These are phyloP conservation scores for Beaufortia kweichowensis DNA, from an alignment of 2,113 vertebrate genomes.

Conservation along the genomic window DNA sequence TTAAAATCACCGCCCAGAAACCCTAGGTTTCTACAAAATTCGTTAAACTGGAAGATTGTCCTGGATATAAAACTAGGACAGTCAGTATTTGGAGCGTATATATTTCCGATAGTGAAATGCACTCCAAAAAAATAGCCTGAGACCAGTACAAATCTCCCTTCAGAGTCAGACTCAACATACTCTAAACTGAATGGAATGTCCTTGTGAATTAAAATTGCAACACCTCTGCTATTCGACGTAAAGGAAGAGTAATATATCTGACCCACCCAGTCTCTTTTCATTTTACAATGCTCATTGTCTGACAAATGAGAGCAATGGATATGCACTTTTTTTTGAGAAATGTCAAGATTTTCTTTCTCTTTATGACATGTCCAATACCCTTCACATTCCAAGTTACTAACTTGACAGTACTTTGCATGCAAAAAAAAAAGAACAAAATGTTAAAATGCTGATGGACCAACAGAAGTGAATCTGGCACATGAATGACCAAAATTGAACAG, in stretches of 20 bases:
- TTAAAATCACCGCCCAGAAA: not conserved
- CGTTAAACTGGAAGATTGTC: not conserved
- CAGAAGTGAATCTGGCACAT: not conserved
- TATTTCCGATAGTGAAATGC: not conserved
- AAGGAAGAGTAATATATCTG: not conserved
- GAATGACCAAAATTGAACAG: not conserved
- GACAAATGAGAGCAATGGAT: slow-evolving; percentile 3
- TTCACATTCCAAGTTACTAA: slow-evolving; percentile 15
- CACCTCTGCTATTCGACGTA: not conserved
- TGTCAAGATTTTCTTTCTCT: slow-evolving; percentile 22
- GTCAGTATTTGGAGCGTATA: not conserved
- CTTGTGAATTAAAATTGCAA: not conserved
- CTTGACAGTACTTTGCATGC: not conserved
- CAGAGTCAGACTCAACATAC: not conserved
- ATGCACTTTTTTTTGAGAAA: not conserved
- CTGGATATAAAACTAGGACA: slow-evolving; percentile 8
- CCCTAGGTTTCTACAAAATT: not conserved
- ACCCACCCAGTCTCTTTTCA: slow-evolving; percentile 9
- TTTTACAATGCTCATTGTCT: not conserved
- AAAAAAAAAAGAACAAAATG: not conserved
- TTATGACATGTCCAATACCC: not conserved
- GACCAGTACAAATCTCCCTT: not conserved
- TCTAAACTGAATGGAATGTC: not conserved
- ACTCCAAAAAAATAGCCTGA: not conserved
- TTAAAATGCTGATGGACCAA: no score